Conservation (phyloP, 2,888 invertebrate genomes). For the Netelia virgata region DNA sequence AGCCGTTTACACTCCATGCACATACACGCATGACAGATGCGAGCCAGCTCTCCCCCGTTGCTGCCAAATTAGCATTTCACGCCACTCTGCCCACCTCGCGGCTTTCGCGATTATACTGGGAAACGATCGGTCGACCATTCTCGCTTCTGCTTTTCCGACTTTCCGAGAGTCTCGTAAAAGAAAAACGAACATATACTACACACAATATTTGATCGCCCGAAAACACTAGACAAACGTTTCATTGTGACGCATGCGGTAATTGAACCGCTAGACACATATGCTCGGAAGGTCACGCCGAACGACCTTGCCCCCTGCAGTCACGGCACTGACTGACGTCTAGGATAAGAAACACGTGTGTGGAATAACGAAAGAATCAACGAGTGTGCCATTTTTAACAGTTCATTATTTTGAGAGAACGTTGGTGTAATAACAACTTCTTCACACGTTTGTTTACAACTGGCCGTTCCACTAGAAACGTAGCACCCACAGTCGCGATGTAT, state of each 20-base stretch:
- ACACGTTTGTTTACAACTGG: too few species aligned
- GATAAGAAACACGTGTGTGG: constrained; percentile 34
- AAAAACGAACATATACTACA: neutral
- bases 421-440: neutral
- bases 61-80: constrained; percentile 30
- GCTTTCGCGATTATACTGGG: neutral
- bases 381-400: neutral
- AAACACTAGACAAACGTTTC: constrained; percentile 21
- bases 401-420: neutral
- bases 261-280: constrained; percentile 52
- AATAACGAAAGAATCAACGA: neutral
- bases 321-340: constrained; percentile 4
- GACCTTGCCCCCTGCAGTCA: constrained; percentile 46
- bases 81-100: neutral
- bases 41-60: constrained; percentile 8
- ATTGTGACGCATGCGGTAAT: constrained; percentile 52
- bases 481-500: neutral
- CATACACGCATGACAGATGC: constrained; percentile 20
- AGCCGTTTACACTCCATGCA: neutral
- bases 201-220: neutral
- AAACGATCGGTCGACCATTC: neutral
- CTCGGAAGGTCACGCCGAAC: constrained; percentile 53
- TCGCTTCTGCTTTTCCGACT: constrained; percentile 4
- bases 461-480: too few species aligned
- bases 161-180: neutral